Evolutionary conservation across 2,888 invertebrate species (phyloP).

Genomic region (Diaperis boleti): DNA sequence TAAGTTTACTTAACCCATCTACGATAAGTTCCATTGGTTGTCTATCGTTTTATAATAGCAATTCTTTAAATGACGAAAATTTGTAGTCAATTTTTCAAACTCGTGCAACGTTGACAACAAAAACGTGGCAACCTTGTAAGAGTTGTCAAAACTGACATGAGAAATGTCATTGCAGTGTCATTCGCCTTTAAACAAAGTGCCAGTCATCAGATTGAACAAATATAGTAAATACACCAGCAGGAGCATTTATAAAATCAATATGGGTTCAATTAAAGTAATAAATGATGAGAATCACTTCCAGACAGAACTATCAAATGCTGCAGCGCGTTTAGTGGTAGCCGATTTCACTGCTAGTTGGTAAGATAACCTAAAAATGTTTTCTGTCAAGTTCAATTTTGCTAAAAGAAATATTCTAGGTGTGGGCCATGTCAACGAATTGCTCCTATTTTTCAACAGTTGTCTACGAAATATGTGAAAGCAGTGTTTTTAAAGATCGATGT

Average conservation of each 20-base stretch:
- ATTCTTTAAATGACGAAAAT: no score
- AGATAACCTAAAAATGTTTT: conserved; percentile 57
- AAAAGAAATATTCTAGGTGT: conserved; percentile 77
- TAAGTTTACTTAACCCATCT: no score
- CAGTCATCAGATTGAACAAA: conserved; percentile 27
- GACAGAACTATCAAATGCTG: conserved; percentile 85
- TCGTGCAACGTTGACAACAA: no score
- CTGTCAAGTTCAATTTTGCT: not conserved
- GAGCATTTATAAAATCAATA: conserved; percentile 39
- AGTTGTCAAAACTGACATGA: conserved; percentile 3
- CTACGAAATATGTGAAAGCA: conserved; percentile 88
- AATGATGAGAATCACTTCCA: conserved; percentile 87
- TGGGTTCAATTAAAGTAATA: conserved; percentile 72
- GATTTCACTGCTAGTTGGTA: conserved; percentile 97
- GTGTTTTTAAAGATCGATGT: conserved; percentile 96
- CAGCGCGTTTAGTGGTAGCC: conserved; percentile 90
- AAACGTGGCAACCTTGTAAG: no score
- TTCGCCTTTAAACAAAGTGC: conserved; percentile 18
- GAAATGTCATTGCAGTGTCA: no score
- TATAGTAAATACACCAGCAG: not conserved
- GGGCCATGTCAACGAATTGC: conserved; percentile 96
- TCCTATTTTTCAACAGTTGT: conserved; percentile 90
- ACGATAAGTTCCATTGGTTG: no score
- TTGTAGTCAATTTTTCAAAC: no score
- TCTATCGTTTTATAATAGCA: no score